Evolutionary conservation across 2,113 vertebrate genomes (phyloP).

Genomic region (Thunnus thynnus): DNA sequence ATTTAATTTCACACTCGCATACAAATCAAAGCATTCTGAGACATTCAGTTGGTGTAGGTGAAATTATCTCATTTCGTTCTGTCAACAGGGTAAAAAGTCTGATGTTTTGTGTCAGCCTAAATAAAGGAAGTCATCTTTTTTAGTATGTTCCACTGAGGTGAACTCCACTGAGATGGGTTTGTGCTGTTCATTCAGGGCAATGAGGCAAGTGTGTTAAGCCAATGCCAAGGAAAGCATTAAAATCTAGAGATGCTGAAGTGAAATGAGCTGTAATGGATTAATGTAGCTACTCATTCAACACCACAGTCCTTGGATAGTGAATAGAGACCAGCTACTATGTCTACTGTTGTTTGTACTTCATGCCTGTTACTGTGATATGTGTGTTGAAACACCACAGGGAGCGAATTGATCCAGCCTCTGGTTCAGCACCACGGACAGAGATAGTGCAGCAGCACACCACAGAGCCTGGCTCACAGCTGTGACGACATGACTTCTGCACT

Average conservation of each 20-base stretch:
- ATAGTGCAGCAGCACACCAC: neutral
- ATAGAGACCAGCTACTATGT: constrained; percentile 21
- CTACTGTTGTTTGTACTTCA: neutral
- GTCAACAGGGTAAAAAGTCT: neutral
- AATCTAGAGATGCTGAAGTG: constrained; percentile 10
- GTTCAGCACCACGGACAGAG: constrained; percentile 53
- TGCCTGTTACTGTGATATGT: neutral
- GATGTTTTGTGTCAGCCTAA: neutral
- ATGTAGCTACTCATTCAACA: constrained; percentile 30
- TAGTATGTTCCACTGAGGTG: neutral
- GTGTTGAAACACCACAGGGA: neutral
- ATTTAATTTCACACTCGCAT: constrained; percentile 28
- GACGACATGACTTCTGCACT: neutral
- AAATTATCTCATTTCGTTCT: constrained; percentile 18
- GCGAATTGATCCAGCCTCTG: neutral
- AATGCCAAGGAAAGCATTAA: constrained; percentile 4
- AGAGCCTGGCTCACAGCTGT: constrained; percentile 1
- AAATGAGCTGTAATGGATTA: constrained; percentile 26
- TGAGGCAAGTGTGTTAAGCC: constrained; percentile 4
- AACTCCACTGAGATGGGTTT: neutral
- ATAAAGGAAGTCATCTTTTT: neutral
- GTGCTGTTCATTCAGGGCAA: neutral
- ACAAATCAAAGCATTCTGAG: constrained; percentile 31
- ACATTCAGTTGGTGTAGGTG: neutral
- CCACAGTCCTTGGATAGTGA: constrained; percentile 29